Conservation (phyloP, 1,140 invertebrate genomes). For the Brachionus asplanchnoidis region DNA sequence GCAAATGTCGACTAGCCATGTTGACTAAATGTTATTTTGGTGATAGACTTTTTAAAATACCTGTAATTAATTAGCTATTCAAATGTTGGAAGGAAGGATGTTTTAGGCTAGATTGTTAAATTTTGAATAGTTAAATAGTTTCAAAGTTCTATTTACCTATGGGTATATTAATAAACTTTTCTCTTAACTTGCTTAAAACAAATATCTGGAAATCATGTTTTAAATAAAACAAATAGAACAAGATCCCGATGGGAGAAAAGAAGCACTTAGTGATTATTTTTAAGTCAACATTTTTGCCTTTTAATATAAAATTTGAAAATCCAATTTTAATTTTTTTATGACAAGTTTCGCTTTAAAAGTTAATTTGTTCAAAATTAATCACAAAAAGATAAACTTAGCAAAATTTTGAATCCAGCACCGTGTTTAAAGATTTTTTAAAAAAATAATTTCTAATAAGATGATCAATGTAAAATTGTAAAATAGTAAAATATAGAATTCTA, state of each 20-base stretch:
- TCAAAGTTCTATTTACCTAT: neutral
- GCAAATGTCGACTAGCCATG: neutral
- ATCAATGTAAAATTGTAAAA: neutral
- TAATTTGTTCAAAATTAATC: too few species aligned
- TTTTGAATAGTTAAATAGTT: neutral
- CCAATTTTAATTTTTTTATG: too few species aligned
- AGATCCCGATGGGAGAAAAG: neutral
- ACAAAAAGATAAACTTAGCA: too few species aligned
- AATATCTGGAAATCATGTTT: constrained; percentile 10
- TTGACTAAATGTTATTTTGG: neutral
- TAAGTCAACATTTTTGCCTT: too few species aligned
- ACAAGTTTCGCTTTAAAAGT: too few species aligned
- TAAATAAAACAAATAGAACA: neutral
- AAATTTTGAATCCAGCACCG: neutral
- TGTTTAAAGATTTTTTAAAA: neutral
- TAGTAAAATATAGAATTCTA: too few species aligned
- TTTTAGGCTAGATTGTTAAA: neutral
- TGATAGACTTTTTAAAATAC: neutral
- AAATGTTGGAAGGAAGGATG: neutral
- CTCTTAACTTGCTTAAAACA: neutral
- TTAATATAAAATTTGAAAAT: too few species aligned
- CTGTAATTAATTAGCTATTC: neutral
- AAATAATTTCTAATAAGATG: neutral
- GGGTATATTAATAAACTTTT: neutral
- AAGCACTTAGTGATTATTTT: too few species aligned